Evolutionary conservation across 2,888 invertebrate species (phyloP).

Genomic region (Sinohyriopsis cumingii): DNA sequence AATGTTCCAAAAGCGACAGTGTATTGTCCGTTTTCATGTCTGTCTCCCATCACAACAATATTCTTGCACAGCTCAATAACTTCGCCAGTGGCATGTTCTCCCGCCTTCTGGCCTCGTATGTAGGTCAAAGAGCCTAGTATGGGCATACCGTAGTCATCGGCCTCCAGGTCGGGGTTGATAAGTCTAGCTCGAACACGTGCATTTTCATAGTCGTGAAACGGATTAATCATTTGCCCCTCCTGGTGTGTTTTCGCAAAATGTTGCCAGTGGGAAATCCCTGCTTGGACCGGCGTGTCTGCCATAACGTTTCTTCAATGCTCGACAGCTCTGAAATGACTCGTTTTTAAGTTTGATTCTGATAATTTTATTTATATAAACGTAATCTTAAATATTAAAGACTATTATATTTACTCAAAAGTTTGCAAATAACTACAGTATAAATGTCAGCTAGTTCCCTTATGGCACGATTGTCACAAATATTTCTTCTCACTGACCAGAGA

Average conservation of each 20-base stretch:
- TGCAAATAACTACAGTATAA: too few species aligned
- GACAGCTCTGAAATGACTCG: too few species aligned
- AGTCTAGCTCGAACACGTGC: constrained; percentile 39
- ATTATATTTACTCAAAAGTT: too few species aligned
- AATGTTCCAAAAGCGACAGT: constrained; percentile 89
- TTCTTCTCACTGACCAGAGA: too few species aligned
- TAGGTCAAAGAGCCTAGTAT: constrained; percentile 92
- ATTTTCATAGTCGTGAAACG: constrained; percentile 75
- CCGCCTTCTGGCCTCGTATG: constrained; percentile 89
- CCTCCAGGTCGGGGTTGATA: constrained; percentile 73
- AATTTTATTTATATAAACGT: too few species aligned
- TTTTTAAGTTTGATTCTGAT: too few species aligned
- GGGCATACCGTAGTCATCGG: constrained; percentile 75
- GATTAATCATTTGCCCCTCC: constrained; percentile 86
- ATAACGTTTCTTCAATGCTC: too few species aligned
- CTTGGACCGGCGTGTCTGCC: too few species aligned
- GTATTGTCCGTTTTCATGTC: constrained; percentile 78
- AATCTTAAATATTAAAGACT: too few species aligned
- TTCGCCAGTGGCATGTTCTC: constrained; percentile 86
- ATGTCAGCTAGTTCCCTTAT: too few species aligned
- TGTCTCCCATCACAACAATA: constrained; percentile 85
- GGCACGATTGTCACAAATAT: too few species aligned
- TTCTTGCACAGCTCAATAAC: constrained; percentile 93
- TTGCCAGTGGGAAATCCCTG: constrained; percentile 39
- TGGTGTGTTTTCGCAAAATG: constrained; percentile 85